Evolutionary conservation across 2,888 invertebrate species (phyloP), one percentile per base, ranked within the genome.

Genomic region (Gonocerus acuteangulatus): DNA sequence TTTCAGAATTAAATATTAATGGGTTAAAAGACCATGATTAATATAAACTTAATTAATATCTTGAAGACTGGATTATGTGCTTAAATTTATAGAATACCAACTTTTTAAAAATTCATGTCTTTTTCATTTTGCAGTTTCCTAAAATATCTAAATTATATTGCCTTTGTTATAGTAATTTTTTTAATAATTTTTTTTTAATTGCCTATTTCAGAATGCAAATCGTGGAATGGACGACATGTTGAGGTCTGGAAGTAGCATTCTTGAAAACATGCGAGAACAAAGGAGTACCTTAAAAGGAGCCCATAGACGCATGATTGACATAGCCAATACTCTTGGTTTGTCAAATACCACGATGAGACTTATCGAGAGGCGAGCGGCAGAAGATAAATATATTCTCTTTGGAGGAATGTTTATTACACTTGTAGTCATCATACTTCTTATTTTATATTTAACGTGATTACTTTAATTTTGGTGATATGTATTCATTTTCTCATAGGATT

Each of bases 311-410:
- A 82, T 97, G 62, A 81, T 94, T 68, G 91, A 94, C 71, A 83
- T 97, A 73, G 91, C 91, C 9, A 94, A 91, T 74, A 91, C 89
- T 0, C 77, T 97, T 13, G 96, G 96, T 0, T 77, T 97, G 52
- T 95, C 94, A 6, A 95, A 94, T 73, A 92, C 95, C 7, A 95
- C 95, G 1, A 94, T 97, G 84, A 83, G 91, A 67, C 78, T 95
- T 39, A 95, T 96, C 68, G 95, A 97, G 72, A 80, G 87, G 59
- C 77, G 96, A 68, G 86, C 88, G 6, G 78, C 82, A 1, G 90
- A 95, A 72, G 96, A 97, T 74, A 93, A 92, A 74, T 86, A 87
- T 71, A 81, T 96, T 66, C 77, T 97, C 63, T 80, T 89, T 62
- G 88, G 86, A 4, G 95, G 95, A 54, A 90, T 95, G 86, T 73